phyloP scores from a whole-genome alignment of 2,888 invertebrate species.

The Actias luna region DNA sequence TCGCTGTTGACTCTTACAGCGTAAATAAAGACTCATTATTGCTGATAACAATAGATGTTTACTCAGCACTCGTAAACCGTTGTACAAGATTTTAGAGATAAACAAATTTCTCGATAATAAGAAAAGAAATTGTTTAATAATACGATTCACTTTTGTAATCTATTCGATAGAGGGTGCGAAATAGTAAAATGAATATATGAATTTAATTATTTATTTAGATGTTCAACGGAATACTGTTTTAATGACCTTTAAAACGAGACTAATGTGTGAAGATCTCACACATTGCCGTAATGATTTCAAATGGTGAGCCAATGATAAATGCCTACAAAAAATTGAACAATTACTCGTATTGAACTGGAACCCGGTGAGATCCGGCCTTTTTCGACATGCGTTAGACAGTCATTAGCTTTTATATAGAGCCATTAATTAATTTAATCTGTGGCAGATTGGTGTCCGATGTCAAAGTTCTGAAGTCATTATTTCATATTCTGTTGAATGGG shows the following conservation, averaged over 20 bases:
- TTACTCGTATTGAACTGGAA: constrained; percentile 61
- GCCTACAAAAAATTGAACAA: constrained; percentile 53
- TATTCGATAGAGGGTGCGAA: neutral
- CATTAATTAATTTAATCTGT: constrained; percentile 58
- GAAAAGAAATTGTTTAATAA: neutral
- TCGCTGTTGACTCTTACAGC: neutral
- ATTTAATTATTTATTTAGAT: neutral
- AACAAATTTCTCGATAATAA: too few species aligned
- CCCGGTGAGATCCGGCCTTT: constrained; percentile 40
- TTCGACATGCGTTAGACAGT: constrained; percentile 57
- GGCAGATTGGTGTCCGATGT: constrained; percentile 36
- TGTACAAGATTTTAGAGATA: neutral
- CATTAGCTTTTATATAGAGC: constrained; percentile 55
- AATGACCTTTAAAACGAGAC: constrained; percentile 13
- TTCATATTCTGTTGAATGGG: constrained; percentile 12
- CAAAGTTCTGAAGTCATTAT: constrained; percentile 8
- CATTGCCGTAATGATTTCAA: constrained; percentile 44
- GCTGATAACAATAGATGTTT: neutral
- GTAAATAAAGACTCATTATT: neutral
- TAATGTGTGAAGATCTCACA: constrained; percentile 44
- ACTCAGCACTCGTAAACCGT: neutral
- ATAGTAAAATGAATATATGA: neutral
- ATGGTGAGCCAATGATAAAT: constrained; percentile 44
- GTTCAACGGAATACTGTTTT: constrained; percentile 1
- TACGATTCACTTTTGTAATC: neutral